Conservation (phyloP, 1,140 invertebrate genomes). For the Polypedilum vanderplanki region DNA sequence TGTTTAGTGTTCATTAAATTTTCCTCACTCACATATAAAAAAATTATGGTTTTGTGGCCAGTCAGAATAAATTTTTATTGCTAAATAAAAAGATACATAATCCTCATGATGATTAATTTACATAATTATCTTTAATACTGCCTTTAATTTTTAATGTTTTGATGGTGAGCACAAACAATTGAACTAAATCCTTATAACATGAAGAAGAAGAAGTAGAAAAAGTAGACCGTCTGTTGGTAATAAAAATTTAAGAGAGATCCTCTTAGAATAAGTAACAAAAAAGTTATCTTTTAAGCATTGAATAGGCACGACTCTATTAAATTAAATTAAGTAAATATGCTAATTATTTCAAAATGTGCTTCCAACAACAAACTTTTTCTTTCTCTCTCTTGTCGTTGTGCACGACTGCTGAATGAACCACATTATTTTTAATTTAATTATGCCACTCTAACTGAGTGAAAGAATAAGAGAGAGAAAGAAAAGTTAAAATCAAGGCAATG, state of each 20-base stretch:
- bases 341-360: conserved; percentile 22
- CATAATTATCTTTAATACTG: background rate
- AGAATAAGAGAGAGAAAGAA: no score
- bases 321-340: conserved; percentile 28
- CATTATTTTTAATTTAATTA: conserved; percentile 29
- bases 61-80: background rate
- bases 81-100: background rate
- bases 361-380: conserved; percentile 4
- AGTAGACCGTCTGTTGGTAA: conserved; percentile 23
- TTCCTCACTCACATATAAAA: background rate
- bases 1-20: background rate
- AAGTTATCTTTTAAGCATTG: background rate
- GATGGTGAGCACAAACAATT: background rate
- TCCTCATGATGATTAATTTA: conserved; percentile 23
- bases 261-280: background rate
- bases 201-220: background rate
- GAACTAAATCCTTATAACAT: background rate
- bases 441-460: background rate
- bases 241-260: conserved; percentile 15
- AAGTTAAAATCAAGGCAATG: background rate
- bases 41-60: no score
- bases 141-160: conserved; percentile 2
- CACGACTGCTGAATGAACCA: conserved; percentile 5
- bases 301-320: conserved; percentile 23
- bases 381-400: background rate